Evolutionary conservation across 2,888 invertebrate genomes (phyloP), one percentile per base, ranked within the genome.

Genomic region (Spodoptera exigua): DNA sequence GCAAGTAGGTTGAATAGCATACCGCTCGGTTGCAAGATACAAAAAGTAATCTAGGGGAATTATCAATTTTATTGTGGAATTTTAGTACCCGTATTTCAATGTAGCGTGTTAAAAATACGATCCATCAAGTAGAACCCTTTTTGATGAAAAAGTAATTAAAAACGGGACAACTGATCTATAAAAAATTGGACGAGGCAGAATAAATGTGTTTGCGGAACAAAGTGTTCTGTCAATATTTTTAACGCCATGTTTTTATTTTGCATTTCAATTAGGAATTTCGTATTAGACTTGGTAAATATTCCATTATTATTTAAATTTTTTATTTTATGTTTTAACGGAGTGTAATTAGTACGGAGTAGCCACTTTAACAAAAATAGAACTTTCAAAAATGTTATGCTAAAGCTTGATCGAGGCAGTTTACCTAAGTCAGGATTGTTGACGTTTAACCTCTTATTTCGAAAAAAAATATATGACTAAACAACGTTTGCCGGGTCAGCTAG

Each of bases 51-150:
- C 36, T 40, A 46, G 37, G 37, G 11, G 27, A 47, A 39, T 54
- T 54, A 58, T 46, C 32, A 14, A 46, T 66, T 65, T 53, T 71
- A 64, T 56, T 40, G 14, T 14, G n/a, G 10, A 17, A 55, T 72
- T 65, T 54, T 57, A 51, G 13, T 12, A 17, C 41, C 48, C 44
- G 52, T 57, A 58, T 47, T 71, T 49, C 36, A 54, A 43, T 10
- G n/a, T 43, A 37, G 45, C 7, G 35, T 54, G 53, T 49, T 13
- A 17, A 51, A 68, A 64, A 49, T 36, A 12, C 43, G 13, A 66
- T 72, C 67, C 60, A 73, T 72, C 60, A 73, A 72, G 41, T 14
- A 36, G 49, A 54, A 54, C 49, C 60, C 60, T 51, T 67, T 73
- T 55, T 46, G 58, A 46, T 72, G 44, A 43, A 68, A 68, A 73